Base-by-base conservation (phyloP, 2,797 vertebrate species). In the Gorsachius magnificus region DNA sequence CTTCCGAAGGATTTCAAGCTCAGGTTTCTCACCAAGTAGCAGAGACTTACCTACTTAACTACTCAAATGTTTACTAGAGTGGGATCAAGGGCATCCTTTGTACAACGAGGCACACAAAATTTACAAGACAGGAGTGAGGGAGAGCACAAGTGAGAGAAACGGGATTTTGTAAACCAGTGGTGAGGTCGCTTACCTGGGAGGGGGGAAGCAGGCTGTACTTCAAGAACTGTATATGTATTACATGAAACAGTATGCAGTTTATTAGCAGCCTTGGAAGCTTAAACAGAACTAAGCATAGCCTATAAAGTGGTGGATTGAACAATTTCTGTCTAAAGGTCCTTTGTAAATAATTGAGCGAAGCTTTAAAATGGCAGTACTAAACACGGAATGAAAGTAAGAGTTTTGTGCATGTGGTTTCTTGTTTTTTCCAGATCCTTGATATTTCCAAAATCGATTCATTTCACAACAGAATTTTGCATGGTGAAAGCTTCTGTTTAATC, bases 261-360 rank as follows among this genome's bases (percentile, higher is more conserved):
- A 93, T 80, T 81, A 87, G 86, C 71, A 58, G 56, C 83, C 53
- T 80, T 93, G 71, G 56, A 95, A 96, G 54, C 48, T 75, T 89
- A 63, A 86, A 53, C 89, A 95, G 87, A 82, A 25, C 75, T 53
- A 89, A 92, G 35, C 46, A 26, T 24, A 58, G 68, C 72, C 69
- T 89, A 1, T 91, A 22, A 81, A 83, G 72, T 36, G 33, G 46
- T 61, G 28, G 46, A n/a, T 9, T 46, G 75, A 85, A 53, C 20
- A 63, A 31, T 77, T 95, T 91, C n/a, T 91, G 26, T 90, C 77
- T 36, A 19, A 19, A 80, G 31, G 25, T 54, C 13, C 63, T 93
- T 90, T 15, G 12, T 71, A 84, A 90, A 36, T 90, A 84, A 78
- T 31, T 74, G 31, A 74, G n/a, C 0, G 0, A 87, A 85, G 56